Conservation (phyloP, 2,113 vertebrate genomes). For the Melanerpes aurifrons region DNA sequence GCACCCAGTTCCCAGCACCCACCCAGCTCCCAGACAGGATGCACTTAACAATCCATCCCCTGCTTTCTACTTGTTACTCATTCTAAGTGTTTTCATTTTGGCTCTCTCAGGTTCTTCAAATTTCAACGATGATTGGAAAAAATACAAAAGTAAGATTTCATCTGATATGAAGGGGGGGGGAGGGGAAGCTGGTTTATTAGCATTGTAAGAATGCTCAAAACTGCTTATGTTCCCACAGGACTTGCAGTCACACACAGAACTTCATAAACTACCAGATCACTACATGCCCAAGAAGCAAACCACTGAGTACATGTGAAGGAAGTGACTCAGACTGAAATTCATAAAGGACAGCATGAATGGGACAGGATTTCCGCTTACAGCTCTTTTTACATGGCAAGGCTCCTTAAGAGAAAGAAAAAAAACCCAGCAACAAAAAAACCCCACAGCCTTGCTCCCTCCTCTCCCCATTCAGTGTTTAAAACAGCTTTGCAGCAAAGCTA, state of each 20-base stretch:
- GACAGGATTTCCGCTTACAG: constrained; percentile 63
- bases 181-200: neutral
- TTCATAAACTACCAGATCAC: neutral
- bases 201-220: neutral
- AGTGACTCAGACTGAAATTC: constrained; percentile 67
- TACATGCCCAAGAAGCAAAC: constrained; percentile 36
- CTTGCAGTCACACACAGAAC: neutral
- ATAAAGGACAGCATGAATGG: constrained; percentile 64
- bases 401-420: neutral
- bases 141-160: neutral
- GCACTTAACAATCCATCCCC: neutral
- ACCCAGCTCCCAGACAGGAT: constrained; percentile 26
- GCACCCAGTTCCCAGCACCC: constrained; percentile 1
- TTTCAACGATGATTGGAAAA: neutral
- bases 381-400: constrained; percentile 28
- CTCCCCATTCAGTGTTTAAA: constrained; percentile 3
- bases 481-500: neutral
- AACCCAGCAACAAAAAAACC: neutral
- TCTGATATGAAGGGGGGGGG: neutral
- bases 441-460: neutral
- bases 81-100: neutral
- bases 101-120: neutral
- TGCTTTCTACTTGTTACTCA: neutral
- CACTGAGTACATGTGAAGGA: constrained; percentile 43
- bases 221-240: neutral